phyloP scores from a whole-genome alignment of 2,113 vertebrate species.

The Myiagra hebetior region DNA sequence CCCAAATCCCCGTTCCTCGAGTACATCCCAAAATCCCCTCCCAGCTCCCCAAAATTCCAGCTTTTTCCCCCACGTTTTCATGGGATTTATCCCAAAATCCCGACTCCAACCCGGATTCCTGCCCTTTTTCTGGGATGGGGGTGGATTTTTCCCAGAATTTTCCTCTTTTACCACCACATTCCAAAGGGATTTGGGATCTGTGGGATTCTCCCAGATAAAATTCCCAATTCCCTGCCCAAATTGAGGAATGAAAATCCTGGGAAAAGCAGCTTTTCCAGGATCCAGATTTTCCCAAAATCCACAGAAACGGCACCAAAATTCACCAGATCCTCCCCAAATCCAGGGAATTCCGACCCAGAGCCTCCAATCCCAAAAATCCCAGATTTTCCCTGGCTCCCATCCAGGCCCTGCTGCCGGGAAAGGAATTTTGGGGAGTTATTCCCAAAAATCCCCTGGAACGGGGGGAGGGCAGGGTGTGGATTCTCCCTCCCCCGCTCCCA shows the following conservation, averaged over 20 bases:
- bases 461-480: too few species aligned
- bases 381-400: background rate
- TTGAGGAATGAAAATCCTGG: background rate
- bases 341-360: background rate
- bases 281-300: background rate
- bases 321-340: background rate
- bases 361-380: background rate
- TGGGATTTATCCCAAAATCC: background rate
- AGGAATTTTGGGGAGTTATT: background rate
- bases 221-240: accelerated
- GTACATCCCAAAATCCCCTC: too few species aligned
- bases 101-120: background rate
- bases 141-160: background rate
- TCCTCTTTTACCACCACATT: background rate
- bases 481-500: too few species aligned
- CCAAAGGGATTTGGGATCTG: background rate
- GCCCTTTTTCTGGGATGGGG: background rate
- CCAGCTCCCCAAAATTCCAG: background rate
- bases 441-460: background rate
- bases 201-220: background rate
- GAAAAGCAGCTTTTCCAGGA: background rate
- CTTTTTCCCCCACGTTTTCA: background rate
- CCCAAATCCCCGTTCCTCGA: background rate
- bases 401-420: too few species aligned
- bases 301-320: background rate